Percentiles rank a stretch among this genome's conserved stretches.
These are phyloP conservation scores for Indicator maculatus DNA, from an alignment of 2,113 vertebrate species.

Conservation along the genomic window DNA sequence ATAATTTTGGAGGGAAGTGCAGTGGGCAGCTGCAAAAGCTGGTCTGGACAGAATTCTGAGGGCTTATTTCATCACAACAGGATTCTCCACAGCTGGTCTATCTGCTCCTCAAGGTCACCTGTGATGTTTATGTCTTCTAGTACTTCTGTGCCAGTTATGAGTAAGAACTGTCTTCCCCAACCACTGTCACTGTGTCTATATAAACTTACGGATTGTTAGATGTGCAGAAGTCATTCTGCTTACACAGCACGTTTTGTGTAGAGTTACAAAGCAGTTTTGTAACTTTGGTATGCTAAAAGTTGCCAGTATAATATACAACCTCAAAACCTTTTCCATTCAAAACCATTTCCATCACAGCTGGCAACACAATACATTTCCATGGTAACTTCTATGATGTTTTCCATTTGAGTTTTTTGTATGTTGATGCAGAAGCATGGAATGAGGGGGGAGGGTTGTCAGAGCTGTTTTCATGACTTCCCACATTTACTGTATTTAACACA, in stretches of 20 bases:
- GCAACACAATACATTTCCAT: background rate
- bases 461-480: background rate
- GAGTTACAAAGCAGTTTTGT: background rate
- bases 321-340: background rate
- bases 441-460: background rate
- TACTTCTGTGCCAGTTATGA: background rate
- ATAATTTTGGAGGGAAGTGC: background rate
- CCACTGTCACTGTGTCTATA: background rate
- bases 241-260: background rate
- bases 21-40: background rate
- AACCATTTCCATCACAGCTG: background rate
- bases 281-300: fast-evolving
- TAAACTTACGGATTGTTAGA: background rate
- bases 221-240: background rate
- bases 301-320: background rate
- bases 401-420: background rate
- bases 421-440: background rate
- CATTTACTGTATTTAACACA: background rate
- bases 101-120: background rate
- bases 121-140: background rate
- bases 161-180: background rate
- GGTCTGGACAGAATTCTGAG: background rate
- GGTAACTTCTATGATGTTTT: background rate
- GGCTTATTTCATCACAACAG: background rate
- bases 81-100: background rate